These are phyloP conservation scores for Dendrocincla tyrannina DNA, from an alignment of 2,797 vertebrate genomes.

Conservation along the genomic window DNA sequence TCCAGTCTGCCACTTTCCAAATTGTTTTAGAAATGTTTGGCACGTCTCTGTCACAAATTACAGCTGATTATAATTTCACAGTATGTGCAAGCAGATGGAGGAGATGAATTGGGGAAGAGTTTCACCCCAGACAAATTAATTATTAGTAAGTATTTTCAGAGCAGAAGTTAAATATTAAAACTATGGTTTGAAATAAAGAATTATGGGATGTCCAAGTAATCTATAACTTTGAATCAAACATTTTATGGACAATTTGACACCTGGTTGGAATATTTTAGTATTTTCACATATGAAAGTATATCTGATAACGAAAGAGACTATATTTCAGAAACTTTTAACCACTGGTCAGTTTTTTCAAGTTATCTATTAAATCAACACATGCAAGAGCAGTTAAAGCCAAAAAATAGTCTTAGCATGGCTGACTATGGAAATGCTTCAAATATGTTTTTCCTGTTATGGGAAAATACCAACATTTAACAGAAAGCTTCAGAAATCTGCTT, in stretches of 20 bases:
- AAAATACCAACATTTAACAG: background rate
- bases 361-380: slow-evolving; percentile 4
- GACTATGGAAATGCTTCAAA: background rate
- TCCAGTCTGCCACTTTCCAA: slow-evolving; percentile 78
- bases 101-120: slow-evolving; percentile 74
- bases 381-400: slow-evolving; percentile 3
- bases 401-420: background rate
- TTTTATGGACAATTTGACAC: slow-evolving; percentile 22
- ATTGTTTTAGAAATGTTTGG: slow-evolving; percentile 81
- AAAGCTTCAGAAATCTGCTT: background rate
- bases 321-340: background rate
- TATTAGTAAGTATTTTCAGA: slow-evolving; percentile 76
- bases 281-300: background rate
- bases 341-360: slow-evolving; percentile 8
- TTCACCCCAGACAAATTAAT: slow-evolving; percentile 75
- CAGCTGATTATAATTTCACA: slow-evolving; percentile 79
- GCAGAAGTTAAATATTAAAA: slow-evolving; percentile 70
- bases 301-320: background rate
- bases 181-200: slow-evolving; percentile 47
- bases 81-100: slow-evolving; percentile 81
- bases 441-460: background rate
- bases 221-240: slow-evolving; percentile 16
- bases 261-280: background rate
- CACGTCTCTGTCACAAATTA: slow-evolving; percentile 80
- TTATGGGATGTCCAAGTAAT: slow-evolving; percentile 17